These are phyloP conservation scores for Elgaria multicarinata DNA, from an alignment of 2,113 vertebrate genomes.

Conservation along the genomic window DNA sequence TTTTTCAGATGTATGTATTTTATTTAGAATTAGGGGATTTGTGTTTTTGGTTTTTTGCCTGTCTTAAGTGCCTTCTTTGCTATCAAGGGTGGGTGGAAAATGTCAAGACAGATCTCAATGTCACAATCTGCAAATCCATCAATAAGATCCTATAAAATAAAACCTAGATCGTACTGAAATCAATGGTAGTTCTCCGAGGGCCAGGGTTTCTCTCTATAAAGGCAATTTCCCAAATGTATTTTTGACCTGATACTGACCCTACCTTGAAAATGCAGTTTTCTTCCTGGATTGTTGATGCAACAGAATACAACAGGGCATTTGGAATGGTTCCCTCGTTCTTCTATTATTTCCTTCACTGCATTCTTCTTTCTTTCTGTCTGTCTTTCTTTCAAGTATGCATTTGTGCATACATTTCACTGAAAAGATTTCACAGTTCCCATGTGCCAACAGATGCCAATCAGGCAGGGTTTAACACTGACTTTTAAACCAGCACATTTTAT, in stretches of 20 bases:
- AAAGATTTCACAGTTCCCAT: background rate
- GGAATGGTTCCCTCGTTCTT: slow-evolving; percentile 26
- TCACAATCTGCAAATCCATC: slow-evolving; percentile 48
- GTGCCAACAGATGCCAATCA: slow-evolving; percentile 4
- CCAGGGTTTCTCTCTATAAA: slow-evolving; percentile 28
- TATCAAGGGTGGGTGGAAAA: slow-evolving; percentile 17
- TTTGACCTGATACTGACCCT: slow-evolving; percentile 46
- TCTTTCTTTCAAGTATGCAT: background rate
- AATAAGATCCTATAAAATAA: slow-evolving; percentile 45
- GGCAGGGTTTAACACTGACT: slow-evolving; percentile 24
- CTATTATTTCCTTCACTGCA: slow-evolving; percentile 48
- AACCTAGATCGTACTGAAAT: slow-evolving; percentile 5
- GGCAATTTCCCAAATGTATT: slow-evolving; percentile 49
- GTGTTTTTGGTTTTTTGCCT: slow-evolving; percentile 17
- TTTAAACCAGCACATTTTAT: background rate
- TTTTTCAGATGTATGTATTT: background rate
- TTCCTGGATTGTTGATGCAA: slow-evolving; percentile 22
- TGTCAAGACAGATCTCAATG: slow-evolving; percentile 28
- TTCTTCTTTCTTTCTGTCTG: slow-evolving; percentile 6
- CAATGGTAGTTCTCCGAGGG: slow-evolving; percentile 2
- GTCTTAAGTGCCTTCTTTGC: slow-evolving; percentile 35
- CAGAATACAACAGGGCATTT: slow-evolving; percentile 52
- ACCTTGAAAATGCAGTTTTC: slow-evolving; percentile 49
- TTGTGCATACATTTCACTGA: background rate
- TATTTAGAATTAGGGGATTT: background rate